phyloP scores from a whole-genome alignment of 1,140 invertebrate species.

The Drosophila nigromelanica region DNA sequence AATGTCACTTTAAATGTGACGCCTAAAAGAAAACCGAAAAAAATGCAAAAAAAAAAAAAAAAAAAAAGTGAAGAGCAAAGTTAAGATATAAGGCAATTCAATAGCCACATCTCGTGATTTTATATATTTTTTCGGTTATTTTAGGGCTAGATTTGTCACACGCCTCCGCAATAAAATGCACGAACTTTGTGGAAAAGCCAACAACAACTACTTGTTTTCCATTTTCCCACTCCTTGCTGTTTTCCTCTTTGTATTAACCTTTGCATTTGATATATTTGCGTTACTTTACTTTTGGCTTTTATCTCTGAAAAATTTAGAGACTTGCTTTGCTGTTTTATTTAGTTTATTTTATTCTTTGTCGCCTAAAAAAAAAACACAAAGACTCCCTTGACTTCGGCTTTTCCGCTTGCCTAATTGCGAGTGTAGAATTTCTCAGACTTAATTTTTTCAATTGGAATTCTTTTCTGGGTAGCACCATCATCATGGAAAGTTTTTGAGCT shows the following conservation, averaged over 20 bases:
- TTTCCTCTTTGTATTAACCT: too few species aligned
- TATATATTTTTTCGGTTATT: not conserved
- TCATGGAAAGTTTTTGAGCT: constrained; percentile 19
- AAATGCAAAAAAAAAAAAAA: constrained; percentile 1
- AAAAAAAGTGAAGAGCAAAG: too few species aligned
- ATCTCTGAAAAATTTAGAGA: constrained; percentile 1
- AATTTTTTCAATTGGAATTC: not conserved
- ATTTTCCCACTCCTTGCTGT: not conserved
- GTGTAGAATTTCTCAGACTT: not conserved
- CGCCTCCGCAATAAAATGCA: not conserved
- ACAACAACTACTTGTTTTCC: not conserved
- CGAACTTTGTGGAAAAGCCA: not conserved
- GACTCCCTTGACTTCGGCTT: not conserved
- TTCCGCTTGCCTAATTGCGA: constrained; percentile 5
- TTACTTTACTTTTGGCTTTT: not conserved
- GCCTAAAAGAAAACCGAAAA: constrained; percentile 37
- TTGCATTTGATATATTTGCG: not conserved
- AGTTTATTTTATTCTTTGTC: not conserved
- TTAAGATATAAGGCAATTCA: not conserved
- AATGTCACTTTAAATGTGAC: constrained; percentile 78
- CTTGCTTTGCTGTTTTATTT: not conserved
- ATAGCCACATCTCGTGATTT: not conserved
- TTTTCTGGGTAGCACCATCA: not conserved
- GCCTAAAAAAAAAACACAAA: not conserved
- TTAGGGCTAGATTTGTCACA: not conserved